Percentiles rank a stretch among this genome's conserved stretches.
Conservation (phyloP, 2,888 invertebrate genomes). For the Megastigmus dorsalis region DNA sequence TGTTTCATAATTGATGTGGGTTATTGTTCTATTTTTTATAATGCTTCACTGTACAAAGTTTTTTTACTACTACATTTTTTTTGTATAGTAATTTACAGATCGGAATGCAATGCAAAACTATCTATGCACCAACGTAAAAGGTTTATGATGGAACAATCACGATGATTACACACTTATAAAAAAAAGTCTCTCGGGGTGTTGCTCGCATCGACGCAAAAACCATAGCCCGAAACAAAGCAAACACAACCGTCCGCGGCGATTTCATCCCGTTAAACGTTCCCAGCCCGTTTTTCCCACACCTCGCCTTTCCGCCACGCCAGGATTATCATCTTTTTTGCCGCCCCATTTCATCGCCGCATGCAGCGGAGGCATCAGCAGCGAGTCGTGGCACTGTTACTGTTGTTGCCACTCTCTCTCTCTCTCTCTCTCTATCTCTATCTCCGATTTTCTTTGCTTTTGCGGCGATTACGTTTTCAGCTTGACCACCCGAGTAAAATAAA, state of each 20-base stretch:
- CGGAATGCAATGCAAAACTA: no score
- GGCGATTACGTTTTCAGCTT: conserved; percentile 18
- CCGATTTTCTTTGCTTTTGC: no score
- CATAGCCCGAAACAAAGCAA: not conserved
- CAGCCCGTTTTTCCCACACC: not conserved
- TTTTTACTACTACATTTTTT: no score
- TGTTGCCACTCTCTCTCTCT: not conserved
- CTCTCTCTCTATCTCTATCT: not conserved
- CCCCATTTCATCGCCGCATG: conserved; percentile 19
- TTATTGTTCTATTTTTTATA: no score
- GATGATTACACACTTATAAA: no score
- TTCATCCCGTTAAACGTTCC: conserved; percentile 6
- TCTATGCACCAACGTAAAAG: no score
- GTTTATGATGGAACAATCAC: no score
- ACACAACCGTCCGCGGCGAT: not conserved
- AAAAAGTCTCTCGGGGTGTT: no score
- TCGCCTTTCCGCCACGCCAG: not conserved
- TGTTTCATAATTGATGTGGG: no score
- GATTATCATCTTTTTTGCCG: conserved; percentile 38
- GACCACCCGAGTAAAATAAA: not conserved
- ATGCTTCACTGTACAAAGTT: no score
- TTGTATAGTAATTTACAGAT: no score
- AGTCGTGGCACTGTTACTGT: not conserved
- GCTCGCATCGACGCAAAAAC: not conserved
- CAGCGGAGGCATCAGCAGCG: not conserved